Evolutionary conservation across 1,140 invertebrate genomes (phyloP).

Genomic region (Varroa destructor): DNA sequence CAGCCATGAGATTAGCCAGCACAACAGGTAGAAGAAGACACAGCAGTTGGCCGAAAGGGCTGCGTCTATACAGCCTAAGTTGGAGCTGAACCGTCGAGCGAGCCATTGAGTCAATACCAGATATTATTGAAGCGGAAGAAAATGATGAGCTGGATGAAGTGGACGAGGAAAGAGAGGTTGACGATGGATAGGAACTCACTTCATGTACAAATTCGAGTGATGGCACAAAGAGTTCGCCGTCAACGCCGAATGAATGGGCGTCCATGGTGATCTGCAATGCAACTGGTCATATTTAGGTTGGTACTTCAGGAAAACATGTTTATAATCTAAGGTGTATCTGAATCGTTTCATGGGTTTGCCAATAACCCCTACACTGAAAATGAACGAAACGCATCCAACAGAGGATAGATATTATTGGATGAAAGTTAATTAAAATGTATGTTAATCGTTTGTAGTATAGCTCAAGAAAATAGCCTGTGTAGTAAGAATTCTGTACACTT

Average conservation of each 20-base stretch:
- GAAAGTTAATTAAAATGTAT: too few relatives aligned
- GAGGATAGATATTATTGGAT: too few relatives aligned
- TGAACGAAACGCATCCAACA: too few relatives aligned
- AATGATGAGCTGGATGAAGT: not conserved
- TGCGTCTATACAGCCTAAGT: slow-evolving; percentile 1
- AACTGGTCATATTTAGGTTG: not conserved
- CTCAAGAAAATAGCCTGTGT: too few relatives aligned
- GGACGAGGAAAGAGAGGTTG: too few relatives aligned
- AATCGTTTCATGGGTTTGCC: too few relatives aligned
- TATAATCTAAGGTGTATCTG: too few relatives aligned
- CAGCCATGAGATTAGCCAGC: not conserved
- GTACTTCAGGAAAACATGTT: too few relatives aligned
- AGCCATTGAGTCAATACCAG: slow-evolving; percentile 3
- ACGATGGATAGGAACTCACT: not conserved
- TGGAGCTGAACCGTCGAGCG: slow-evolving; percentile 13
- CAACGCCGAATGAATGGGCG: slow-evolving; percentile 12
- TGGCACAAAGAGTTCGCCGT: slow-evolving; percentile 8
- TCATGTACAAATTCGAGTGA: slow-evolving; percentile 23
- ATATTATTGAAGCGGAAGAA: not conserved
- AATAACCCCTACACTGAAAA: too few relatives aligned
- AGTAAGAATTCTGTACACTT: too few relatives aligned
- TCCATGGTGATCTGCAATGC: slow-evolving; percentile 20
- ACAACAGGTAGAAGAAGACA: slow-evolving; percentile 15
- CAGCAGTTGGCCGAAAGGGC: slow-evolving; percentile 18
- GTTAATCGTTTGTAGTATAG: too few relatives aligned